Conservation (phyloP, 2,888 invertebrate genomes). For the Tillus elongatus region DNA sequence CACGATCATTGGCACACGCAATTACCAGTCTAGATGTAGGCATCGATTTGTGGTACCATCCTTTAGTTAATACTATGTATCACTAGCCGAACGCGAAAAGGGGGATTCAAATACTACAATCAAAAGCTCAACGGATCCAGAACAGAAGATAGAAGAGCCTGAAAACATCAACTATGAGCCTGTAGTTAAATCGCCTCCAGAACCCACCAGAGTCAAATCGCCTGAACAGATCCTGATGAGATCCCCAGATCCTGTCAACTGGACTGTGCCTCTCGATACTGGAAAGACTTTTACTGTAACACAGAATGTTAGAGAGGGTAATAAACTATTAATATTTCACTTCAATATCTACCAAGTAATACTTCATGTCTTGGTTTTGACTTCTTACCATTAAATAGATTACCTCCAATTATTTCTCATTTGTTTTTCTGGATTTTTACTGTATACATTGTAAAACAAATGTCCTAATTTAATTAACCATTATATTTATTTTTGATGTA, state of each 20-base stretch:
- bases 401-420: too few species aligned
- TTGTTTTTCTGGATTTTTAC: too few species aligned
- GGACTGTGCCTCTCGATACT: conserved; percentile 89
- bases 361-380: too few species aligned
- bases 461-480: too few species aligned
- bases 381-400: too few species aligned
- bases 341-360: too few species aligned
- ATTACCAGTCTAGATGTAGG: too few species aligned
- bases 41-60: too few species aligned
- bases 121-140: too few species aligned
- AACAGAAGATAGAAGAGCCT: conserved; percentile 25
- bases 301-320: conserved; percentile 78
- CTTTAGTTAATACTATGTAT: conserved; percentile 31
- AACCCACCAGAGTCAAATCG: conserved; percentile 86
- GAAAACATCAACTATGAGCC: conserved; percentile 48
- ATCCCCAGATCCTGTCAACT: conserved; percentile 89
- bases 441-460: too few species aligned
- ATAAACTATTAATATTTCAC: too few species aligned
- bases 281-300: conserved; percentile 90
- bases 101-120: conserved; percentile 24
- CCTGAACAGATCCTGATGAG: conserved; percentile 88
- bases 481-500: too few species aligned
- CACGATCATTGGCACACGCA: conserved; percentile 42
- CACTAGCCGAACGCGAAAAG: conserved; percentile 16
- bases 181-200: conserved; percentile 85